These are phyloP conservation scores for Drosophila incognita DNA, from an alignment of 2,888 invertebrate genomes.

Conservation along the genomic window DNA sequence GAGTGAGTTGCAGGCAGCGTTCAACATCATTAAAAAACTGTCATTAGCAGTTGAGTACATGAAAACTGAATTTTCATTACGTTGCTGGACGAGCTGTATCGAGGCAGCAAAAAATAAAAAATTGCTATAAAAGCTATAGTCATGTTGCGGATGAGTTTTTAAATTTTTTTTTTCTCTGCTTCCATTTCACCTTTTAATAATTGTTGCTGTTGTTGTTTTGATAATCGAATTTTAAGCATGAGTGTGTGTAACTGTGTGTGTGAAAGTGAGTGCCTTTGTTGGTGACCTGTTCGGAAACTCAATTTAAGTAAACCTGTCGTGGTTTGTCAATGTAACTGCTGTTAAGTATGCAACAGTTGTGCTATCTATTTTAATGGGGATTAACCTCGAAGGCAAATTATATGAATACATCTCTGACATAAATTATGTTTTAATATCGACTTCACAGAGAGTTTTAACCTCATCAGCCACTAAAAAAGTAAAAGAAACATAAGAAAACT, in stretches of 20 bases:
- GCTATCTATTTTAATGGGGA: background rate
- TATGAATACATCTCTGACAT: background rate
- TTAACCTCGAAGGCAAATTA: background rate
- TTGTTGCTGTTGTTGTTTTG: slow-evolving; percentile 52
- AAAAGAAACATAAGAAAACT: too few species aligned
- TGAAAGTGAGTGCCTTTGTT: slow-evolving; percentile 14
- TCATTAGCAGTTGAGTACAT: slow-evolving; percentile 80
- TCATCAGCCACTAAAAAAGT: too few species aligned
- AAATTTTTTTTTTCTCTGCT: slow-evolving; percentile 22
- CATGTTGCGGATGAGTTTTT: slow-evolving; percentile 50
- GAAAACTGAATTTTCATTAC: slow-evolving; percentile 80
- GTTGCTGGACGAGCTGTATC: slow-evolving; percentile 40
- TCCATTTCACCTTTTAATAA: slow-evolving; percentile 54
- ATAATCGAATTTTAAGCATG: slow-evolving; percentile 73
- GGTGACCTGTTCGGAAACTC: slow-evolving; percentile 38
- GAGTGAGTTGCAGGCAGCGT: slow-evolving; percentile 47
- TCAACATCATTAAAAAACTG: slow-evolving; percentile 80
- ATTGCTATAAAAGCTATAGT: slow-evolving; percentile 56
- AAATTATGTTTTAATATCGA: background rate
- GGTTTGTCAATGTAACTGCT: slow-evolving; percentile 45
- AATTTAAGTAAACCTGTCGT: slow-evolving; percentile 62
- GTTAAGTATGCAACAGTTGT: slow-evolving; percentile 30
- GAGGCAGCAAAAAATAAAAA: slow-evolving; percentile 20
- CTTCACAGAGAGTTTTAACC: too few species aligned
- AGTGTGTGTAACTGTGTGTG: slow-evolving; percentile 12